Base-by-base conservation (phyloP, 2,888 invertebrate genomes). In the Rotaria magnacalcarata region DNA sequence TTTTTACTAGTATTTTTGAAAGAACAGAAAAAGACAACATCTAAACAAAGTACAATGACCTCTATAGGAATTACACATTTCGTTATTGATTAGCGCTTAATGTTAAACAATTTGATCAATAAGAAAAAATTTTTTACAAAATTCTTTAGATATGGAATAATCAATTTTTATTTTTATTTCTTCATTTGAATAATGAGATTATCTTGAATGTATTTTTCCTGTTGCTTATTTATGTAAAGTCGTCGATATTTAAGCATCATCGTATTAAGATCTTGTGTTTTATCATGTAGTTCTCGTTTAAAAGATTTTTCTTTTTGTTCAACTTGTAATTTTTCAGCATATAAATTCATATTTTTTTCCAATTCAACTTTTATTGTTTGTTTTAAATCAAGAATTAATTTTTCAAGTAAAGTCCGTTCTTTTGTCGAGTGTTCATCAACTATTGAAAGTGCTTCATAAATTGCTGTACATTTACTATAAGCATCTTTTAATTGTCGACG, bases 401-500 rank as follows among this genome's bases (percentile, higher is more conserved):
- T 80, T 47, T 80, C 47, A n/a, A 80, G n/a, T 10, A 80, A 11
- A 47, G 0, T 11, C 47, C 80, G 80, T 80, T 80, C 80, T 0
- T 67, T 67, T 34, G 67, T 34, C 16, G 67, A 67, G 34, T 67
- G 34, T 7, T 67, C 67, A 34, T 67, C 67, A 34, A 67, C 34
- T 16, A 67, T 27, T 19, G 67, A 19, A 19, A 67, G 67, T 16
- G 67, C 67, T 34, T 67, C 67, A 19, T 34, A 67, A 8, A 67
- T 67, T 6, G 27, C 67, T 5, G 67, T 19, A 19, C 67, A 67
- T 67, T 67, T 67, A 67, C 11, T 19, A 27, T 67, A 67, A 19
- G 34, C 67, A 67, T 67, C 34, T 67, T 67, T 67, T 34, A 67
- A 34, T 27, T 67, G 67, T 67, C 7, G 67, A 67, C 67, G 67